phyloP scores from a whole-genome alignment of 2,797 vertebrate species.

The Hypotaenidia okinawae region DNA sequence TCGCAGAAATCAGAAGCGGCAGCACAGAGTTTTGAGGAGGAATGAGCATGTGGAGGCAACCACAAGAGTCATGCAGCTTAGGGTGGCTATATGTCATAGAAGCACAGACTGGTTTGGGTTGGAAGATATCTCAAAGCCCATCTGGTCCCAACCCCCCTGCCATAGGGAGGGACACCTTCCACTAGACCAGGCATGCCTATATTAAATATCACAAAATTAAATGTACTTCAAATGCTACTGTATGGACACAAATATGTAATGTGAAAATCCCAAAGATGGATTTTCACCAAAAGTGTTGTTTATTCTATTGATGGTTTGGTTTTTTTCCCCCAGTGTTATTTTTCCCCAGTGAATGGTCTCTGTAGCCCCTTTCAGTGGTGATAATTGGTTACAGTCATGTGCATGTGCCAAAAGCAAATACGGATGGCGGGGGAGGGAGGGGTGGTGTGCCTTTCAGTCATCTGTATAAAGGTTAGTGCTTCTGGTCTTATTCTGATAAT shows the following conservation, averaged over 20 bases:
- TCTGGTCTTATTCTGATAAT: background rate
- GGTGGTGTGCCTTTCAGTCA: background rate
- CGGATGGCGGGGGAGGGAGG: too few species aligned
- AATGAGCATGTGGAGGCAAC: background rate
- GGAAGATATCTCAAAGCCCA: too few species aligned
- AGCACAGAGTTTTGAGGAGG: background rate
- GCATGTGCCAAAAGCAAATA: background rate
- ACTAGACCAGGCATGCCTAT: background rate
- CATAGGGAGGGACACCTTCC: too few species aligned
- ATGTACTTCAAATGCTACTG: background rate
- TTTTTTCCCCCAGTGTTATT: background rate
- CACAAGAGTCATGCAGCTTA: background rate
- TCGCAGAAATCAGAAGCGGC: background rate
- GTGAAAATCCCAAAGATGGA: background rate
- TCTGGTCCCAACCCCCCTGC: too few species aligned
- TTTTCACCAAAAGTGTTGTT: background rate
- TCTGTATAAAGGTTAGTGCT: background rate
- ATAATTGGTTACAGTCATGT: background rate
- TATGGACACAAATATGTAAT: background rate
- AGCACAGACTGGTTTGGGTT: too few species aligned
- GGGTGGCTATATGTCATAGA: background rate
- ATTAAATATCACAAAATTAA: background rate
- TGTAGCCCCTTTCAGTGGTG: background rate
- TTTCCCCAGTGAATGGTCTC: background rate
- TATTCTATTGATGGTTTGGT: accelerated